Base-by-base conservation (phyloP, 2,797 vertebrate species). In the Leuciscus waleckii region DNA sequence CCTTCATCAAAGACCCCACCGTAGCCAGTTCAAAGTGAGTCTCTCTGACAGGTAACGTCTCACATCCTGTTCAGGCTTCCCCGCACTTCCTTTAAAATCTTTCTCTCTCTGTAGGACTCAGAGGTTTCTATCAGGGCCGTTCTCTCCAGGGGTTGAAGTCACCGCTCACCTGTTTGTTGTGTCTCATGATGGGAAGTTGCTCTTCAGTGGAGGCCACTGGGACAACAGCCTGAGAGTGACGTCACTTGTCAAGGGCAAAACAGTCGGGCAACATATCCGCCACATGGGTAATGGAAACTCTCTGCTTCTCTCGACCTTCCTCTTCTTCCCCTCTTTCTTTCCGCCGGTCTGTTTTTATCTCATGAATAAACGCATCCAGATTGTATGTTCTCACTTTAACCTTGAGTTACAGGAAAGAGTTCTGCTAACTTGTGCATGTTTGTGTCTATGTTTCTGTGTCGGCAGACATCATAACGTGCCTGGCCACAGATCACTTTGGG, bases 141-240 rank as follows among this genome's bases (percentile, higher is more conserved):
- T 99, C 88, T 96, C 97, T 83, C 97, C 97, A 0, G 96, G 97
- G 0, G 91, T 98, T 87, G 96, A 97, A 81, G 93, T 98, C 49
- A 94, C 94, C 0, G 93, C 97, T 0, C 96, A 95, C 68, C 90
- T 99, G 54, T 99, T 99, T 89, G 96, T 97, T 26, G 95, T 97
- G 81, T 99, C 98, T 41, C 97, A 98, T 29, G 98, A 99, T 19
- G 97, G 97, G 43, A 99, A 98, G 93, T 87, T 99, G 88, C 96
- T 99, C 67, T 99, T 99, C 90, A 99, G 97, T 83, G 97, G 97
- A 1, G 98, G 98, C 5, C 97, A 99, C 90, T 99, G 98, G 98
- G 98, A 99, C 94, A 99, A 98, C 91, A 99, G 98, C 91, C 94
- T 99, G 81, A 93, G 97, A 91, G 97, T 98, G 88, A 98, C 97